phyloP scores from a whole-genome alignment of 2,113 vertebrate species.

The Tenebrosternarchus preto region DNA sequence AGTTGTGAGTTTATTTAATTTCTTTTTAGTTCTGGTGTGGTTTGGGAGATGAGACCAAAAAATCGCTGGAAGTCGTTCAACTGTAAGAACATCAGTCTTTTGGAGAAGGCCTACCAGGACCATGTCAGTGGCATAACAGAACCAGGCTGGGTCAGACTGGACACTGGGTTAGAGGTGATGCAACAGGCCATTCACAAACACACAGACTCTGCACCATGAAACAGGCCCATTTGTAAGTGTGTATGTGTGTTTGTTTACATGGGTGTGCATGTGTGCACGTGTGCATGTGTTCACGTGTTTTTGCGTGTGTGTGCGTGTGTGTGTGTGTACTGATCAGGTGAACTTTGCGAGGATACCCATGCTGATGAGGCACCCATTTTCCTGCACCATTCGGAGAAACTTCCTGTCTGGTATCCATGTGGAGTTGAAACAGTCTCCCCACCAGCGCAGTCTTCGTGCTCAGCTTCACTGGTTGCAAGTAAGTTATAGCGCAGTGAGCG shows the following conservation, averaged over 20 bases:
- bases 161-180: slow-evolving; percentile 84
- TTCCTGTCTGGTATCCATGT: slow-evolving; percentile 91
- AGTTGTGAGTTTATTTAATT: background rate
- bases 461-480: slow-evolving; percentile 96
- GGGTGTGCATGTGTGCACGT: background rate
- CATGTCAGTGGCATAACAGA: slow-evolving; percentile 60
- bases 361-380: slow-evolving; percentile 85
- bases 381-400: slow-evolving; percentile 84
- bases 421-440: slow-evolving; percentile 90
- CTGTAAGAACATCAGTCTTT: slow-evolving; percentile 86
- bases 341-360: slow-evolving; percentile 82
- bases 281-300: too few relatives aligned
- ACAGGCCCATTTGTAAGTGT: too few relatives aligned
- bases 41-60: slow-evolving; percentile 91
- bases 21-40: slow-evolving; percentile 84
- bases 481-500: background rate
- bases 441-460: slow-evolving; percentile 91
- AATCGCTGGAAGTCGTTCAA: slow-evolving; percentile 92
- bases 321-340: slow-evolving; percentile 73
- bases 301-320: background rate
- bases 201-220: too few relatives aligned
- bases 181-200: background rate
- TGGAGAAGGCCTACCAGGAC: slow-evolving; percentile 87
- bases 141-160: slow-evolving; percentile 81
- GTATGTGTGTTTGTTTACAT: background rate